These are phyloP conservation scores for Harpagifer antarcticus DNA, from an alignment of 2,797 vertebrate genomes.

Conservation along the genomic window DNA sequence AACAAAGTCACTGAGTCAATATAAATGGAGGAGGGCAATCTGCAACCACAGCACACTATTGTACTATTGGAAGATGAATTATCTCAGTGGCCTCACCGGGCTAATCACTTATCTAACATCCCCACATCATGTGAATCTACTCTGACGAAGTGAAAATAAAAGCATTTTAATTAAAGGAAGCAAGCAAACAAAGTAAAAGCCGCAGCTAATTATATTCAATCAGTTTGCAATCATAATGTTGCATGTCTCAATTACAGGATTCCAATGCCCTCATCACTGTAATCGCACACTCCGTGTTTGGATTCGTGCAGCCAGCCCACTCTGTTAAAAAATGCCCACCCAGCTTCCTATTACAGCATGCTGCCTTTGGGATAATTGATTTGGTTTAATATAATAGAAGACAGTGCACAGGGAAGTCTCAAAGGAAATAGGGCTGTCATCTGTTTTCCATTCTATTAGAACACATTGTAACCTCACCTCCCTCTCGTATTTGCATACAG, in stretches of 20 bases:
- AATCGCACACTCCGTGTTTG: slow-evolving; percentile 54
- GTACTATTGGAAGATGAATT: slow-evolving; percentile 67
- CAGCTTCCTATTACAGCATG: slow-evolving; percentile 58
- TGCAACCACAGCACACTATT: slow-evolving; percentile 51
- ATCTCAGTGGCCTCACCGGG: slow-evolving; percentile 47
- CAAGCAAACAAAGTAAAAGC: slow-evolving; percentile 76
- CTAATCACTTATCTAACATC: slow-evolving; percentile 75
- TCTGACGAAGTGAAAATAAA: slow-evolving; percentile 55
- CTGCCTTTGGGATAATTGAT: slow-evolving; percentile 75
- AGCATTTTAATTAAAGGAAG: slow-evolving; percentile 75
- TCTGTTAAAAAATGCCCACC: slow-evolving; percentile 68
- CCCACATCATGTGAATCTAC: slow-evolving; percentile 55
- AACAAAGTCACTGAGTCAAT: background rate
- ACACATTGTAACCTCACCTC: slow-evolving; percentile 62
- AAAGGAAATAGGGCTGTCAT: slow-evolving; percentile 74
- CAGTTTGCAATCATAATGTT: slow-evolving; percentile 75
- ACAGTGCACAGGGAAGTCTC: slow-evolving; percentile 64
- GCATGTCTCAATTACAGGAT: slow-evolving; percentile 79
- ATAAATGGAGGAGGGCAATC: slow-evolving; percentile 6
- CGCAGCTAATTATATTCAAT: slow-evolving; percentile 77
- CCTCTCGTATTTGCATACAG: slow-evolving; percentile 70
- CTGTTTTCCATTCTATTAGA: slow-evolving; percentile 61
- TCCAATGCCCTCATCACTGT: slow-evolving; percentile 64
- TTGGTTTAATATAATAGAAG: slow-evolving; percentile 73
- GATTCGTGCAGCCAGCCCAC: slow-evolving; percentile 39